A percentile compares a stretch with the other conserved stretches of the same genome.
These are phyloP conservation scores for Pteronotus mesoamericanus DNA, from an alignment of 2,797 vertebrate species.

Conservation along the genomic window DNA sequence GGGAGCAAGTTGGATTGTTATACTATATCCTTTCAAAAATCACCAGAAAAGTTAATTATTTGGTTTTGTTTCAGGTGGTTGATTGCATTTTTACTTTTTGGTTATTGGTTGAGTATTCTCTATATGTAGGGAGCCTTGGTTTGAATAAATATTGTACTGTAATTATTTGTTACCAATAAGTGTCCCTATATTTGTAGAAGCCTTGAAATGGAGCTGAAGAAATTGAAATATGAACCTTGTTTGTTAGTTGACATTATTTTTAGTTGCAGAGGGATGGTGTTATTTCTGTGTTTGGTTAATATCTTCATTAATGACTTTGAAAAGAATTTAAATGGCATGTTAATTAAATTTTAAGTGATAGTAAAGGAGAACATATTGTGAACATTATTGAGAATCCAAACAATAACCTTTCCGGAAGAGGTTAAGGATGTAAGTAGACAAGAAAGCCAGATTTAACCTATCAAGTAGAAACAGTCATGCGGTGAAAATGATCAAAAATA, in stretches of 20 bases:
- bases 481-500: slow-evolving; percentile 60
- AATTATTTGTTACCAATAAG: slow-evolving; percentile 2
- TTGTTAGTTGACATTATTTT: slow-evolving; percentile 24
- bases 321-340: slow-evolving; percentile 46
- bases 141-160: background rate
- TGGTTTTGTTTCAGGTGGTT: background rate
- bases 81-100: background rate
- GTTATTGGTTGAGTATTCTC: background rate
- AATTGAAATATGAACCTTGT: slow-evolving; percentile 18
- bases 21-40: background rate
- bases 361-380: slow-evolving; percentile 38
- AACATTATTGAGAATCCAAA: slow-evolving; percentile 58
- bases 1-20: background rate
- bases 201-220: background rate
- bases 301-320: slow-evolving; percentile 57
- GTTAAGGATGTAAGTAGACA: slow-evolving; percentile 42
- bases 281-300: slow-evolving; percentile 34
- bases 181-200: background rate
- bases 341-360: slow-evolving; percentile 61
- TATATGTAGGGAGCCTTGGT: background rate
- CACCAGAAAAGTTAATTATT: background rate
- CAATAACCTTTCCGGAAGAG: slow-evolving; percentile 7
- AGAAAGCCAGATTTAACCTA: slow-evolving; percentile 59
- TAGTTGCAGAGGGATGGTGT: background rate
- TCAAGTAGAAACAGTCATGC: slow-evolving; percentile 49